phyloP scores from a whole-genome alignment of 2,797 vertebrate species.

The Rhinichthys osculus region DNA sequence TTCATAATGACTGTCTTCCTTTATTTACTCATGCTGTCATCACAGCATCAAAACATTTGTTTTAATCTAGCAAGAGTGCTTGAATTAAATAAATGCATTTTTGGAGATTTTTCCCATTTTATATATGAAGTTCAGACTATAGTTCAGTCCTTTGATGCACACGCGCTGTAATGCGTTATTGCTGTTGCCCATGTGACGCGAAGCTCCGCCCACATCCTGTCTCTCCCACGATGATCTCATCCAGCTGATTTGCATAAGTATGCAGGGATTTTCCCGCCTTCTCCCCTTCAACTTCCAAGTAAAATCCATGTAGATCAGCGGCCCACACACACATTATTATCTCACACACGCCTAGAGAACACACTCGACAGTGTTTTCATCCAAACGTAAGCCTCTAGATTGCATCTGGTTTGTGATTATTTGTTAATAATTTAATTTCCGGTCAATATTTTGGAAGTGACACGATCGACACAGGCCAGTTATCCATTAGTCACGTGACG shows the following conservation, averaged over 20 bases:
- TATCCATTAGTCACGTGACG: not conserved
- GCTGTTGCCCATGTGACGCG: not conserved
- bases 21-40: no score
- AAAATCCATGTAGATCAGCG: conserved; percentile 24
- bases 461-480: not conserved
- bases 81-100: not conserved
- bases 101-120: not conserved
- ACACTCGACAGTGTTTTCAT: not conserved
- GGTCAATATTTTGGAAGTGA: not conserved
- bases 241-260: conserved; percentile 50
- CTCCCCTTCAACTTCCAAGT: conserved; percentile 37
- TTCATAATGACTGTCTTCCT: no score
- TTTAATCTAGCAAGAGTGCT: not conserved
- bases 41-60: no score
- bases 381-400: not conserved
- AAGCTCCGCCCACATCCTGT: conserved; percentile 31
- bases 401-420: not conserved
- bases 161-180: no score
- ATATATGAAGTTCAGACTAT: no score
- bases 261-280: conserved; percentile 58
- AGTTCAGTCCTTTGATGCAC: not conserved
- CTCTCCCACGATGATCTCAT: conserved; percentile 27
- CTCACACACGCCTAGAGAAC: not conserved
- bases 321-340: not conserved
- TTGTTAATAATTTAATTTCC: conserved; percentile 23